Conservation (phyloP, 2,113 vertebrate species). For the Gnathonemus echidnorhynchus region DNA sequence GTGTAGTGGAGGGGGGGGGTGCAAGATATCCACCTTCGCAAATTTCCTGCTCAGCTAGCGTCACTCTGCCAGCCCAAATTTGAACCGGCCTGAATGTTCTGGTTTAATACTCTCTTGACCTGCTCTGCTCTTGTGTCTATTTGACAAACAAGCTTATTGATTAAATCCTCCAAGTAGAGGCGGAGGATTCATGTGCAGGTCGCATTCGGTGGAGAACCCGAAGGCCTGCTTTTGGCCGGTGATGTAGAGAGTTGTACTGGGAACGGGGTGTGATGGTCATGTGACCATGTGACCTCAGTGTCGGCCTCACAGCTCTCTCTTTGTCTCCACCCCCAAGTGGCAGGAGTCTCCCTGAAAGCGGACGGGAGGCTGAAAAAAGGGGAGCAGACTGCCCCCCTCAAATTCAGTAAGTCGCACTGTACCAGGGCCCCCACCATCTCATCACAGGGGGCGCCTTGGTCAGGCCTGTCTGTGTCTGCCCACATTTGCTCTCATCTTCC, state of each 20-base stretch:
- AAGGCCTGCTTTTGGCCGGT: background rate
- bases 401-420: too few species aligned
- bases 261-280: background rate
- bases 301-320: background rate
- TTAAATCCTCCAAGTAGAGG: background rate
- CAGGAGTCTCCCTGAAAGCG: background rate
- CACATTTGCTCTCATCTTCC: too few species aligned
- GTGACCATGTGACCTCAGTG: background rate
- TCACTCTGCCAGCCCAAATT: background rate
- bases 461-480: too few species aligned
- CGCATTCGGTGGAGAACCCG: background rate
- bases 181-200: background rate
- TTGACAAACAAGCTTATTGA: background rate
- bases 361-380: background rate
- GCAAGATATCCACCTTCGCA: background rate
- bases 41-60: background rate
- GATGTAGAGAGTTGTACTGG: background rate
- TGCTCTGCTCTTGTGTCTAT: background rate
- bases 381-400: too few species aligned
- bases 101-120: background rate
- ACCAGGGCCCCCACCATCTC: too few species aligned
- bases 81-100: background rate
- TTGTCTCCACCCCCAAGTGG: background rate
- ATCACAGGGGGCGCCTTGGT: too few species aligned
- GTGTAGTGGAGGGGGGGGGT: background rate